Conservation (phyloP, 2,113 vertebrate species). For the Trachemys scripta region DNA sequence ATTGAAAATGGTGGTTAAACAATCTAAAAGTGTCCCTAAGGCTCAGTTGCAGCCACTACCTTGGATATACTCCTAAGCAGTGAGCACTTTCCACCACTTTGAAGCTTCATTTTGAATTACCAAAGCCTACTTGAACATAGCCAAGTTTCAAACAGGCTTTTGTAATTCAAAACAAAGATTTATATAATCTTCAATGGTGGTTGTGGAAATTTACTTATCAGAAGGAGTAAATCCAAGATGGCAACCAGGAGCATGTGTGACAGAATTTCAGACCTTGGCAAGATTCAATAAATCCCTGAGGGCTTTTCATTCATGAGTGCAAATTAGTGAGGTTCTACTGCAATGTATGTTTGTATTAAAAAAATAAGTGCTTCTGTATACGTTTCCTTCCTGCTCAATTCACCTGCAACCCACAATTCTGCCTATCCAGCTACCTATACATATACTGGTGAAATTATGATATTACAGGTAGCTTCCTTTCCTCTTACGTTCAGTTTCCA, state of each 20-base stretch:
- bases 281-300: neutral
- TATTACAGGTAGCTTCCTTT: neutral
- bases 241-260: neutral
- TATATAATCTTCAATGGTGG: conserved; percentile 62
- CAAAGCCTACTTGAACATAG: conserved; percentile 74
- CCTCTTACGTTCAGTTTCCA: neutral
- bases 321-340: neutral
- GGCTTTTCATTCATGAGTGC: neutral
- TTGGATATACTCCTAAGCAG: conserved; percentile 43
- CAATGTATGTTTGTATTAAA: neutral
- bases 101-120: conserved; percentile 76
- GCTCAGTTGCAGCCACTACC: conserved; percentile 51
- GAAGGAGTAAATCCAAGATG: conserved; percentile 36
- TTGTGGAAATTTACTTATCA: conserved; percentile 10
- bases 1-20: conserved; percentile 67
- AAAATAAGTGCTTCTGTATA: neutral
- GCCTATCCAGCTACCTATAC: neutral
- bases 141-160: conserved; percentile 68
- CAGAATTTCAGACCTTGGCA: neutral
- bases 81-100: conserved; percentile 45
- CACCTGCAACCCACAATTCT: neutral
- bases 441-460: neutral
- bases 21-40: conserved; percentile 62
- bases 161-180: conserved; percentile 73
- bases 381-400: neutral